Evolutionary conservation across 1,140 invertebrate species (phyloP).

Genomic region (Heliconius nattereri): DNA sequence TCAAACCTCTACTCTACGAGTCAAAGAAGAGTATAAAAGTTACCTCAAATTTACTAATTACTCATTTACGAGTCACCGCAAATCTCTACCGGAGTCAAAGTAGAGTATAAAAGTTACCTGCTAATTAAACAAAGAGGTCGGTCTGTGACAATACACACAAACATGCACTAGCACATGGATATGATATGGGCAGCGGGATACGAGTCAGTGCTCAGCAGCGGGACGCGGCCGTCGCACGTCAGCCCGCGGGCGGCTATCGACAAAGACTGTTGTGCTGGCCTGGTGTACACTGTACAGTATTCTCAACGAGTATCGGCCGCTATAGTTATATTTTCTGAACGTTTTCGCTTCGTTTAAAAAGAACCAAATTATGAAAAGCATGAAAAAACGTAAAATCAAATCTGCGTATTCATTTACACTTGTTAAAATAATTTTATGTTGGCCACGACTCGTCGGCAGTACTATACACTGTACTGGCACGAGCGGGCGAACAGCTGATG

Average conservation of each 20-base stretch:
- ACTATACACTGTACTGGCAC: conserved; percentile 46
- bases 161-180: conserved; percentile 62
- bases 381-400: too few relatives aligned
- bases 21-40: conserved; percentile 34
- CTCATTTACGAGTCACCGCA: not conserved
- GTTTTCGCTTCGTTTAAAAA: too few relatives aligned
- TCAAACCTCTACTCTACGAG: not conserved
- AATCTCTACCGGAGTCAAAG: conserved; percentile 12
- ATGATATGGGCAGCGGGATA: conserved; percentile 45
- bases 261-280: conserved; percentile 52
- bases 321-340: too few relatives aligned
- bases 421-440: too few relatives aligned
- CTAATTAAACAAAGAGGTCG: conserved; percentile 76
- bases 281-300: not conserved
- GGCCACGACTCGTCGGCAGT: not conserved
- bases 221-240: conserved; percentile 55
- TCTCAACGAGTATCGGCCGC: conserved; percentile 11
- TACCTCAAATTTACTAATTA: conserved; percentile 40
- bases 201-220: conserved; percentile 44
- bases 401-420: too few relatives aligned
- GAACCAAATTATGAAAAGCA: too few relatives aligned
- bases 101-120: conserved; percentile 56
- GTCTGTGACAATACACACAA: conserved; percentile 65
- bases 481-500: conserved; percentile 71
- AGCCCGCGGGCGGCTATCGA: conserved; percentile 61